Evolutionary conservation across 2,888 invertebrate species (phyloP).

Genomic region (Hirudinaria manillensis): DNA sequence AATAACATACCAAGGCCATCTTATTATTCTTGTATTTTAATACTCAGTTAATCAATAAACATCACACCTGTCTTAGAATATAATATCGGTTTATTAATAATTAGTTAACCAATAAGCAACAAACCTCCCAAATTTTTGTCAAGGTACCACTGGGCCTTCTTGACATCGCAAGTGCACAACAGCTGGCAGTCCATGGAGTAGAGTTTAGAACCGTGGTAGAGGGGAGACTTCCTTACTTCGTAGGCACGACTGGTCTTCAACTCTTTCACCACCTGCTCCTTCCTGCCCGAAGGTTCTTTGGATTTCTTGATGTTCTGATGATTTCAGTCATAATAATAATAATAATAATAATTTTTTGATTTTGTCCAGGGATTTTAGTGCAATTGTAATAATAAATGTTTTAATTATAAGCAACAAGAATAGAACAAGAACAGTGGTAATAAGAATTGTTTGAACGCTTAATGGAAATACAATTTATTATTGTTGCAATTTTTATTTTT

Average conservation of each 20-base stretch:
- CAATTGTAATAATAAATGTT: not conserved
- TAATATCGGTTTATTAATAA: too few relatives aligned
- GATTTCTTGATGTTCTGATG: not conserved
- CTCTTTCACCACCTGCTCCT: not conserved
- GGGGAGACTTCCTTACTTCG: slow-evolving; percentile 61
- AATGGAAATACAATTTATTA: too few relatives aligned
- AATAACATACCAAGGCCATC: too few relatives aligned
- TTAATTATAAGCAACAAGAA: not conserved
- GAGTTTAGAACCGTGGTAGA: slow-evolving; percentile 73
- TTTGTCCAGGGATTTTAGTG: too few relatives aligned
- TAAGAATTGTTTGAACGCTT: too few relatives aligned
- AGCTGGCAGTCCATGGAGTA: slow-evolving; percentile 72
- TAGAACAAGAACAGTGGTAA: too few relatives aligned
- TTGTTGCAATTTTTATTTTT: too few relatives aligned
- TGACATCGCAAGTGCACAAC: slow-evolving; percentile 69
- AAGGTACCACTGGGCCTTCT: slow-evolving; percentile 70
- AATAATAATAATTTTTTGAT: too few relatives aligned
- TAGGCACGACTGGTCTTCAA: slow-evolving; percentile 40
- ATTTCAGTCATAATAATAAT: too few relatives aligned
- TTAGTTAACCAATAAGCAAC: not conserved
- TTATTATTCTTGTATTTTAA: too few relatives aligned
- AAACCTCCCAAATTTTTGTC: slow-evolving; percentile 53
- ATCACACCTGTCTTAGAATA: too few relatives aligned
- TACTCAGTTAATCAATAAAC: not conserved
- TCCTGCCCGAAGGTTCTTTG: not conserved